Percentiles rank a stretch among this genome's conserved stretches.
Conservation (phyloP, 2,113 vertebrate genomes). For the Dryoscopus gambensis region DNA sequence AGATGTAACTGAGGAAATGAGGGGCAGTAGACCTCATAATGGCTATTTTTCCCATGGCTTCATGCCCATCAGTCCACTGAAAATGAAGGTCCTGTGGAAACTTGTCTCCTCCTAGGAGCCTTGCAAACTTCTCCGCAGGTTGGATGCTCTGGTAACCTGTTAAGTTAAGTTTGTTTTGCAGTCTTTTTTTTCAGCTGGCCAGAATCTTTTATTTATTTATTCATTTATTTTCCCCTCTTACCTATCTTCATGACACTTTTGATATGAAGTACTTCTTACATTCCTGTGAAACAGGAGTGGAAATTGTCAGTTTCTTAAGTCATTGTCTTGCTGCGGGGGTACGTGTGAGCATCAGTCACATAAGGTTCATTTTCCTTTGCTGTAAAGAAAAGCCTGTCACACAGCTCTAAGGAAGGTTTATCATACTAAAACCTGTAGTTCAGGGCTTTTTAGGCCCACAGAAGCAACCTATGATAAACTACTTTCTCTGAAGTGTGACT, state of each 20-base stretch:
- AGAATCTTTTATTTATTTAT: background rate
- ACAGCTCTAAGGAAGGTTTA: background rate
- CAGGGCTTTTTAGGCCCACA: background rate
- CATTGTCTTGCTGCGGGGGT: fast-evolving
- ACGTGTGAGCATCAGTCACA: background rate
- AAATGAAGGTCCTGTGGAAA: background rate
- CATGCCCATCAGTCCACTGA: background rate
- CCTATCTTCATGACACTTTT: fast-evolving
- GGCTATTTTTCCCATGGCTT: background rate
- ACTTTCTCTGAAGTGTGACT: background rate
- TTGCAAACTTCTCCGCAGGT: background rate
- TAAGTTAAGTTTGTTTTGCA: background rate
- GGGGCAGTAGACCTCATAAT: background rate
- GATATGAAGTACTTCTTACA: background rate
- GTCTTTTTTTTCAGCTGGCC: background rate
- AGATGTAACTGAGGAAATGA: background rate
- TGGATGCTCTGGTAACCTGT: background rate
- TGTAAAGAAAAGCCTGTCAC: background rate
- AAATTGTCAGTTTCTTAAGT: background rate
- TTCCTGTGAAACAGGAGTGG: background rate
- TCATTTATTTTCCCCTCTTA: background rate
- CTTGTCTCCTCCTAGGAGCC: background rate
- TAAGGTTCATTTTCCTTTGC: background rate
- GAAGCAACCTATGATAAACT: background rate
- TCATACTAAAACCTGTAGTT: fast-evolving